These are phyloP conservation scores for Protobothrops flavoviridis DNA, from an alignment of 2,113 vertebrate genomes.

Conservation along the genomic window DNA sequence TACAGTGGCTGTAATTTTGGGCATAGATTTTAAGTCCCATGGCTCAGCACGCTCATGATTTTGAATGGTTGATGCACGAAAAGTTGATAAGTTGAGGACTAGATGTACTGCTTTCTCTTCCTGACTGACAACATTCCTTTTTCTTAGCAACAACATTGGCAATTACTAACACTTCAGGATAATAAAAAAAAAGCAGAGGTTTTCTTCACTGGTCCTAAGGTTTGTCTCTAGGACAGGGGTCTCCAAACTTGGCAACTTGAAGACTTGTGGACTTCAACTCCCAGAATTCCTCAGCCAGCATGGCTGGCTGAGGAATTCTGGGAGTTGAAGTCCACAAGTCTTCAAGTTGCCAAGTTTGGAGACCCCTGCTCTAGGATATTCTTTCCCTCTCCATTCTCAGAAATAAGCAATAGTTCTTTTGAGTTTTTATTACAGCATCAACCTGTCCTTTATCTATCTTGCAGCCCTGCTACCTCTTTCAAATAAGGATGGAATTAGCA, in stretches of 20 bases:
- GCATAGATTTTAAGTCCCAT: not conserved
- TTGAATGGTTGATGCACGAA: not conserved
- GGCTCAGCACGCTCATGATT: not conserved
- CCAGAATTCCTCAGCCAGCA: too few relatives aligned
- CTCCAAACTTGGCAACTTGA: too few relatives aligned
- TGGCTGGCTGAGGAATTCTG: too few relatives aligned
- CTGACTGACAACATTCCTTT: not conserved
- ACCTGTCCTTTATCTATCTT: not conserved
- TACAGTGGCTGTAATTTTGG: not conserved
- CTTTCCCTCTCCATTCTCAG: not conserved
- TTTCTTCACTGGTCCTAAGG: not conserved
- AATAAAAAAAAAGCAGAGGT: not conserved
- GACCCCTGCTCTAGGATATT: too few relatives aligned
- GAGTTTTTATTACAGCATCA: not conserved
- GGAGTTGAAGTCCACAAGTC: too few relatives aligned
- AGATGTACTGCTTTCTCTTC: not conserved
- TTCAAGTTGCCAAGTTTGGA: too few relatives aligned
- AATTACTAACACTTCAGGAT: not conserved
- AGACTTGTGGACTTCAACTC: too few relatives aligned
- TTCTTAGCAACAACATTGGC: not conserved
- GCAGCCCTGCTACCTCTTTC: not conserved
- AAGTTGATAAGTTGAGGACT: too few relatives aligned
- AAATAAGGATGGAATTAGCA: not conserved
- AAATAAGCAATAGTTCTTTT: not conserved
- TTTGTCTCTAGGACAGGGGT: fast-evolving